These are phyloP conservation scores for Pantherophis vulpinus DNA, from an alignment of 2,797 vertebrate species.

Conservation along the genomic window DNA sequence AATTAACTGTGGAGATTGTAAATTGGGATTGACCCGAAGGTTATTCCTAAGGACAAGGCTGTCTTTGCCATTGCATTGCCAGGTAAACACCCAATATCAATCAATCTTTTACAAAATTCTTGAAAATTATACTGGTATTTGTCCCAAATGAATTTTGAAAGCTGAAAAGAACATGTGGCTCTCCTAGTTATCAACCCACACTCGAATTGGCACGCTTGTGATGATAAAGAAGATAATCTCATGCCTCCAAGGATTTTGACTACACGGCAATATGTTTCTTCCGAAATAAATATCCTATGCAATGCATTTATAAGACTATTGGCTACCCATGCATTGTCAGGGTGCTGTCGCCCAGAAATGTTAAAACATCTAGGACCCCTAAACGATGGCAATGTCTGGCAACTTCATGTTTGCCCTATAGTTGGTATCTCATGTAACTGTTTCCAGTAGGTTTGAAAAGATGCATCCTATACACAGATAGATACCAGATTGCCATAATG, in stretches of 20 bases:
- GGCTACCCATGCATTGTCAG: conserved; percentile 52
- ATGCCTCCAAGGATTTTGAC: conserved; percentile 40
- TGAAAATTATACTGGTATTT: conserved; percentile 19
- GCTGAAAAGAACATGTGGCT: not conserved
- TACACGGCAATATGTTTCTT: conserved; percentile 58
- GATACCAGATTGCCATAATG: conserved; percentile 19
- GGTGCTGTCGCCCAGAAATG: conserved; percentile 49
- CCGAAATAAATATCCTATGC: conserved; percentile 63
- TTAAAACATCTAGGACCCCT: conserved; percentile 57
- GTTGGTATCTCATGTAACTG: conserved; percentile 39
- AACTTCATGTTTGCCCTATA: not conserved
- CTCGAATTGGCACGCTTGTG: conserved; percentile 57
- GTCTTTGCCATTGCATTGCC: not conserved
- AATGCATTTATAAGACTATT: conserved; percentile 48
- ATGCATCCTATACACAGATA: not conserved
- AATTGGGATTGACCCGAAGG: not conserved
- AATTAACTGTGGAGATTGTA: conserved; percentile 12
- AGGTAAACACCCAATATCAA: not conserved
- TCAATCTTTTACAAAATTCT: conserved; percentile 7
- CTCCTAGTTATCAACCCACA: conserved; percentile 31
- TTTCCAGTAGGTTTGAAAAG: not conserved
- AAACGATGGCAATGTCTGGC: conserved; percentile 47
- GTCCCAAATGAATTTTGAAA: not conserved
- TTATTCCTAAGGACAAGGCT: conserved; percentile 15
- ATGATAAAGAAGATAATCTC: conserved; percentile 59